Evolutionary conservation across 2,888 invertebrate genomes (phyloP).

Genomic region (Dinocampus coccinellae): DNA sequence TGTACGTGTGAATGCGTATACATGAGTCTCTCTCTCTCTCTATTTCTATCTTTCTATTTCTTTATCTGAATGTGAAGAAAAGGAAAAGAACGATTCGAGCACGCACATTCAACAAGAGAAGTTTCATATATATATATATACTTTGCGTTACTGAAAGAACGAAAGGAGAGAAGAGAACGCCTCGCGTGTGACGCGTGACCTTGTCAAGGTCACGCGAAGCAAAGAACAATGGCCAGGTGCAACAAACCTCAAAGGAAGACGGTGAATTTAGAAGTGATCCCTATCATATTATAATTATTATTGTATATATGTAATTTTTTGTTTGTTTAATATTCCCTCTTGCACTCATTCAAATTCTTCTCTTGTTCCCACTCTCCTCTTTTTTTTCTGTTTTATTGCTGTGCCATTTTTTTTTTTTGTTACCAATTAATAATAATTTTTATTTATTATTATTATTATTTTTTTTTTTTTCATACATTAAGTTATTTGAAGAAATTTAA

Average conservation of each 20-base stretch:
- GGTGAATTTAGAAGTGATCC: background rate
- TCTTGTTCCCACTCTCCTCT: no score
- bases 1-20: no score
- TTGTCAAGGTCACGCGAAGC: constrained; percentile 61
- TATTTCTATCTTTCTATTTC: no score
- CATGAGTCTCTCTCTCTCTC: no score
- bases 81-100: constrained; percentile 16
- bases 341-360: no score
- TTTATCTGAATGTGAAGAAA: background rate
- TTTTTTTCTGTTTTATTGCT: no score
- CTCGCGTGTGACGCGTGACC: constrained; percentile 58
- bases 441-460: no score
- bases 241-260: constrained; percentile 50
- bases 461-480: no score
- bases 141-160: constrained; percentile 18
- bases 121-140: background rate
- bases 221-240: constrained; percentile 62
- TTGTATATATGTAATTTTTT: no score
- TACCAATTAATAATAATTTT: background rate
- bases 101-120: constrained; percentile 9
- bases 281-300: constrained; percentile 4
- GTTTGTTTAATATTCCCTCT: background rate
- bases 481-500: no score
- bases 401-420: no score
- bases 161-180: constrained; percentile 40